Evolutionary conservation across 2,113 vertebrate species (phyloP).

Genomic region (Cheilinus undulatus): DNA sequence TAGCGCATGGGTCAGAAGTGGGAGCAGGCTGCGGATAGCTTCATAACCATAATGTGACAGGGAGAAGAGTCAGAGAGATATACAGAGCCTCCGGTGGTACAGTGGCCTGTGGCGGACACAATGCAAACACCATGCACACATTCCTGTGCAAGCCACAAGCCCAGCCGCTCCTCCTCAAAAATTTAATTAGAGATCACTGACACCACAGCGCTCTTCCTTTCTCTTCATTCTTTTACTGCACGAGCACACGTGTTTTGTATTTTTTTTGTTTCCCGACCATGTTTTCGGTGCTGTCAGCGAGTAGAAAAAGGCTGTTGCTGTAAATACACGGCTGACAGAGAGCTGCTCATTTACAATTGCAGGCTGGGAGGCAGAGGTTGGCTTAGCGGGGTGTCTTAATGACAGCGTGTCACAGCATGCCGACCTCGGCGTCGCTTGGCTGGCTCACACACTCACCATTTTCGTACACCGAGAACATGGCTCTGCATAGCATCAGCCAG

Average conservation of each 20-base stretch:
- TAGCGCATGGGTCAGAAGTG: constrained; percentile 61
- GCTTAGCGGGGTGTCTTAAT: constrained; percentile 75
- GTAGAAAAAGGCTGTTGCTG: constrained; percentile 19
- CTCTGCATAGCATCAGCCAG: constrained; percentile 46
- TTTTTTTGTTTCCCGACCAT: constrained; percentile 35
- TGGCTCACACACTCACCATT: constrained; percentile 50
- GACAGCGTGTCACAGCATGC: constrained; percentile 61
- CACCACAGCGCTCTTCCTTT: constrained; percentile 64
- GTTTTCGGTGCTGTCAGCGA: constrained; percentile 57
- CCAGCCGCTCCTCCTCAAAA: constrained; percentile 58
- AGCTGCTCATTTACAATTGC: constrained; percentile 72
- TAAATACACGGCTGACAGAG: constrained; percentile 68
- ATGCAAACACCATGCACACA: constrained; percentile 73
- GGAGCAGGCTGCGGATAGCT: constrained; percentile 71
- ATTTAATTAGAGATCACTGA: constrained; percentile 73
- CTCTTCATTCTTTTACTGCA: constrained; percentile 51
- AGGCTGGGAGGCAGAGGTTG: constrained; percentile 67
- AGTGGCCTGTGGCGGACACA: constrained; percentile 77
- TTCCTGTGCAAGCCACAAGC: constrained; percentile 71
- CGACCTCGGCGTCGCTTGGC: constrained; percentile 46
- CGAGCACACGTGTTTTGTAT: constrained; percentile 36
- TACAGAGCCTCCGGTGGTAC: constrained; percentile 71
- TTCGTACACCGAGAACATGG: constrained; percentile 56
- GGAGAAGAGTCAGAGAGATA: constrained; percentile 74
- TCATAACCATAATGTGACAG: constrained; percentile 79